A percentile compares a stretch with the other conserved stretches of the same genome.
phyloP scores from a whole-genome alignment of 2,797 vertebrate genomes.

The Petrocephalus sullivani region DNA sequence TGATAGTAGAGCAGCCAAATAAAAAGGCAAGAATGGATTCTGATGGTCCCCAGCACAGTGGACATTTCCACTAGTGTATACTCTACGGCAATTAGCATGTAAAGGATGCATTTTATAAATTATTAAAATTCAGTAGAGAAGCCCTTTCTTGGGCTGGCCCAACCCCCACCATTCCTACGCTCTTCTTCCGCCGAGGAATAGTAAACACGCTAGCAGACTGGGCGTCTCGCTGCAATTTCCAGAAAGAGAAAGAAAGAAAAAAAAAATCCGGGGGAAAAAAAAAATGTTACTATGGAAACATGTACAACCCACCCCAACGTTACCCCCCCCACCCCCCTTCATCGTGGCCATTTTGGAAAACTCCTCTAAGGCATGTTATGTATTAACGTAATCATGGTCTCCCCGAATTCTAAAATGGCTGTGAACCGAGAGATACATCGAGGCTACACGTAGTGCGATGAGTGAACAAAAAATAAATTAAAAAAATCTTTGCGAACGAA shows the following conservation, averaged over 20 bases:
- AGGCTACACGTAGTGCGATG: neutral
- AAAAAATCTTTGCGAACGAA: neutral
- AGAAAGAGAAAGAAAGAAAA: neutral
- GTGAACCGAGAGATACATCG: neutral
- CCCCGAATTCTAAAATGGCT: conserved; percentile 12
- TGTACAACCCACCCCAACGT: conserved; percentile 4
- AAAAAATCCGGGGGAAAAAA: neutral
- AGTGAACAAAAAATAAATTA: neutral
- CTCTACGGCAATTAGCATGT: neutral
- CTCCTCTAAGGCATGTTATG: conserved; percentile 12
- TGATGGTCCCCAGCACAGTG: neutral
- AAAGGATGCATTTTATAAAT: neutral
- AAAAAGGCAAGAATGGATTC: neutral
- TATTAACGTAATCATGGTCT: conserved; percentile 14
- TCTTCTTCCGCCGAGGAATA: neutral
- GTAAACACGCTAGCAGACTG: conserved; percentile 13
- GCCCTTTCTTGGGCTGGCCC: neutral
- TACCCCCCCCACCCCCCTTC: neutral
- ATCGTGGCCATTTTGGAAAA: conserved; percentile 12
- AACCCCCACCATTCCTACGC: neutral
- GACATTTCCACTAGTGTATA: neutral
- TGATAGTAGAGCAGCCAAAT: neutral
- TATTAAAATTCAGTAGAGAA: neutral
- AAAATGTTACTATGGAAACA: conserved; percentile 15
- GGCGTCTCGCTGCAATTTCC: conserved; percentile 7